Percentiles rank a stretch among this genome's conserved stretches.
phyloP scores from a whole-genome alignment of 2,113 vertebrate genomes.

The Neodon shergylaensis region DNA sequence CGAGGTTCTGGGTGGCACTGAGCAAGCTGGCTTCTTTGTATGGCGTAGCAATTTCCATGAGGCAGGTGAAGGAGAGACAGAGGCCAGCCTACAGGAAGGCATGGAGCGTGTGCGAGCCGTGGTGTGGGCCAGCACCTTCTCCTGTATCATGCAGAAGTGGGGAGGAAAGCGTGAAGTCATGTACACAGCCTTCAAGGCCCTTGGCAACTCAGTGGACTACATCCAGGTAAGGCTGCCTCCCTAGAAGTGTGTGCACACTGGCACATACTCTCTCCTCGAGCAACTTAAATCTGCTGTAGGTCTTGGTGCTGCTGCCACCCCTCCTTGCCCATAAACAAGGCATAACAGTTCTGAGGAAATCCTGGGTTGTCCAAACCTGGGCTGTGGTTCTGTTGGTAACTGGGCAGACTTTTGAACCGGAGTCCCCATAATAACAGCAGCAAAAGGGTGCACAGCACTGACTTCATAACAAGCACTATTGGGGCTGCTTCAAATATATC shows the following conservation, averaged over 20 bases:
- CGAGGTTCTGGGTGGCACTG: conserved; percentile 94
- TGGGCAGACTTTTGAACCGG: neutral
- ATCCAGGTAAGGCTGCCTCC: conserved; percentile 90
- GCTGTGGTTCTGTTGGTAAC: neutral
- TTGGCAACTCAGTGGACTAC: conserved; percentile 96
- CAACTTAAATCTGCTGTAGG: neutral
- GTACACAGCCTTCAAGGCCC: conserved; percentile 98
- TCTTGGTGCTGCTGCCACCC: neutral
- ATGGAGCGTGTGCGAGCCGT: conserved; percentile 85
- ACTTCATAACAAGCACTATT: neutral
- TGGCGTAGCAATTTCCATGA: conserved; percentile 97
- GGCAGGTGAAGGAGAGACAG: conserved; percentile 86
- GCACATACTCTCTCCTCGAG: neutral
- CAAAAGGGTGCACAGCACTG: neutral
- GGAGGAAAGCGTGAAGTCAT: conserved; percentile 99
- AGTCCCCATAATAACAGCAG: neutral
- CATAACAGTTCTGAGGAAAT: neutral
- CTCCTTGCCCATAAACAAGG: neutral
- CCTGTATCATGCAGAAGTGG: conserved; percentile 98
- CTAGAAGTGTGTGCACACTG: neutral
- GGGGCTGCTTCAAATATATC: neutral
- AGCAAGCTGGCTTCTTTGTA: conserved; percentile 88
- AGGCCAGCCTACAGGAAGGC: conserved; percentile 82
- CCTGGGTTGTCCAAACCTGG: neutral
- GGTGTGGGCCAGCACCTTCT: conserved; percentile 90